A percentile compares a stretch with the other conserved stretches of the same genome.
phyloP scores from a whole-genome alignment of 2,113 vertebrate genomes.

The Onychostruthus taczanowskii region DNA sequence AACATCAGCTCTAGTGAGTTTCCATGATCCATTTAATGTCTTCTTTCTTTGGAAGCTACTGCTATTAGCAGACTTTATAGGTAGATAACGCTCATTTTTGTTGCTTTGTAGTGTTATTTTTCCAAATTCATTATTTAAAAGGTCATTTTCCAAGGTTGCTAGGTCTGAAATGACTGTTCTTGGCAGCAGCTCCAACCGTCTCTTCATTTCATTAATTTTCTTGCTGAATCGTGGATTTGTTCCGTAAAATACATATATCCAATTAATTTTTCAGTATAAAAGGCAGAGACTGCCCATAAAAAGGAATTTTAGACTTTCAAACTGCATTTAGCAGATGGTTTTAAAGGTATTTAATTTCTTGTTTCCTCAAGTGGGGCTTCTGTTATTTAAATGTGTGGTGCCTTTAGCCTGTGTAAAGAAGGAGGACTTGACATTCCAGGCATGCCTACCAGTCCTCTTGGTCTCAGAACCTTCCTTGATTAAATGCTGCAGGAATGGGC shows the following conservation, averaged over 20 bases:
- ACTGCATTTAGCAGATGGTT: conserved; percentile 8
- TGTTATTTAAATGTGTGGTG: neutral
- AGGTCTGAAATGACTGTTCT: conserved; percentile 13
- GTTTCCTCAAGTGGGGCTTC: conserved; percentile 5
- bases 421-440: neutral
- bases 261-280: conserved; percentile 39
- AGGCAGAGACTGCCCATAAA: neutral
- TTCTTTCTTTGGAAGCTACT: neutral
- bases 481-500: neutral
- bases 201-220: conserved; percentile 52
- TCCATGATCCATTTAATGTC: neutral
- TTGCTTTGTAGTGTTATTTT: neutral
- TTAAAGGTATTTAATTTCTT: conserved; percentile 32
- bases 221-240: conserved; percentile 33
- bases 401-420: neutral
- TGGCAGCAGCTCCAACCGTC: conserved; percentile 22
- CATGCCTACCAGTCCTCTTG: neutral
- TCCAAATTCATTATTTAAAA: conserved; percentile 28
- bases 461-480: neutral
- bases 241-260: conserved; percentile 38
- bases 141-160: conserved; percentile 40
- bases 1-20: neutral
- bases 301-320: conserved; percentile 21
- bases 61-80: neutral
- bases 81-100: neutral